Evolutionary conservation across 2,797 vertebrate genomes (phyloP), one percentile per base, ranked within the genome.

Genomic region (Sebastes diaconus): DNA sequence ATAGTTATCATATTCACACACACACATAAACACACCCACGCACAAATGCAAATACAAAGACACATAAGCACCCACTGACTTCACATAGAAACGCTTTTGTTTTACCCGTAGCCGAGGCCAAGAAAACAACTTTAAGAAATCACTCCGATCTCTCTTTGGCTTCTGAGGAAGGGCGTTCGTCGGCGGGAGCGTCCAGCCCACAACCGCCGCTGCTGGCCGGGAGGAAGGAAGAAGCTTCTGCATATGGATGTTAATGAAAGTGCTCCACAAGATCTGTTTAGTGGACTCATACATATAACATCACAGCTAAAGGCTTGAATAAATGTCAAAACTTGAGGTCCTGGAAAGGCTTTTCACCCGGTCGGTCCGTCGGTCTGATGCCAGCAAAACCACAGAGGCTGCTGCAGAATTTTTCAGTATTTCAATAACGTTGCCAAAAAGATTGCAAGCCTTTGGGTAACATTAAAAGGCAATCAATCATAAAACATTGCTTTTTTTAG

Each of bases 141-240:
- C 72, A 13, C n/a, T 75, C 73, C 1, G 6, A 68, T 75, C 77
- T 77, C 67, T 78, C 67, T 78, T 78, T 81, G 75, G 87, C 79
- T 89, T 84, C 77, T 79, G 85, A 86, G 86, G 75, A 82, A 83
- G 65, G 75, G 68, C 14, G 63, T 78, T 78, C 8, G n/a, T 77
- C 29, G 39, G 65, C 72, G 9, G 65, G 63, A 80, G 74, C 75
- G 10, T 86, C 54, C 78, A 84, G 79, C 63, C 81, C 70, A 77
- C 78, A 90, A 34, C 89, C 71, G 29, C 86, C 29, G 12, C 73
- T 50, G 78, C 75, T 58, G 81, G 58, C 84, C 30, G 71, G 57
- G 63, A 87, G 85, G 86, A 92, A 90, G 88, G 86, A 90, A 87
- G 81, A 79, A 79, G 80, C 83, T 90, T 34, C 75, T 91, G 87